Base-by-base conservation (phyloP, 2,797 vertebrate species). In the Geotrypetes seraphini region DNA sequence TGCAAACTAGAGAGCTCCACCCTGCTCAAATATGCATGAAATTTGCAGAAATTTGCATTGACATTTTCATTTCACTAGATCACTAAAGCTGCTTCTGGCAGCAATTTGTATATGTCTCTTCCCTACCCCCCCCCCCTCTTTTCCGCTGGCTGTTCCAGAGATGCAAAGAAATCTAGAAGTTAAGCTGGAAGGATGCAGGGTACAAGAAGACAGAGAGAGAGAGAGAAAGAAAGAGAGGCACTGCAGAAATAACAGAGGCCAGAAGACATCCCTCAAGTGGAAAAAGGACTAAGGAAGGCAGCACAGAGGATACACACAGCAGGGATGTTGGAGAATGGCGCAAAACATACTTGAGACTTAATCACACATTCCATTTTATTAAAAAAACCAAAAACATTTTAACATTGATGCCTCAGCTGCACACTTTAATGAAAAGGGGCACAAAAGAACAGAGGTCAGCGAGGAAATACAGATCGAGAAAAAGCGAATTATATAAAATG, bases 1-100 rank as follows among this genome's bases (percentile, higher is more conserved):
- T 44, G 55, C 48, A 68, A 71, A 68, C 63, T 50, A 1, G 44
- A 12, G 19, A 37, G 11, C 29, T 51, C 9, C 12, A 34, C 29
- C 28, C 38, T 50, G 28, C 19, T 31, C 23, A 43, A 34, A 22
- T 37, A 31, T 41, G 36, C 7, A 10, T n/a, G n/a, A 34, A 47
- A 55, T 35, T 23, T 14, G 29, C 12, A 31, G 31, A 19, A 26
- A 29, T 68, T 63, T 63, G 53, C 43, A 51, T n/a, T n/a, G n/a
- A n/a, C 66, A 40, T 15, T n/a, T 22, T 6, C 9, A 36, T 36
- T 46, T 2, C 10, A 39, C 33, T 24, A 16, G 52, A 25, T 2
- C 10, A 39, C 33, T 24, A 16, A 52, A 25, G 39, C n/a, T n/a
- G n/a, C n/a, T n/a, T n/a, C n/a, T 18, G 26, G 48, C 36, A 50